Evolutionary conservation across 1,140 invertebrate genomes (phyloP).

Genomic region (Drosophila erecta): DNA sequence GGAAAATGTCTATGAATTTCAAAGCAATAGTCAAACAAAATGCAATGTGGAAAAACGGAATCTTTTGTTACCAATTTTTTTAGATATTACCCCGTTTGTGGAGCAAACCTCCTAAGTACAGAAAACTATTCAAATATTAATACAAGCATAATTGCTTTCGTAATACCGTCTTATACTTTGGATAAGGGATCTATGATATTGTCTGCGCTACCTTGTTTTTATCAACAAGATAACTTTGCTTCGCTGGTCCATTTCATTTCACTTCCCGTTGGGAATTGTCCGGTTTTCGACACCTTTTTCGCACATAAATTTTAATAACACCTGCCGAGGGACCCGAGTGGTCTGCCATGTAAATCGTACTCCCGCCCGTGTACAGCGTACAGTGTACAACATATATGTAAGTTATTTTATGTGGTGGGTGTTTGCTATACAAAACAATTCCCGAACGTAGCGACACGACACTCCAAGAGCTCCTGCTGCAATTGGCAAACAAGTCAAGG

Average conservation of each 20-base stretch:
- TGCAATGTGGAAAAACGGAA: no score
- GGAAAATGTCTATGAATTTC: no score
- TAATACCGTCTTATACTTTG: no score
- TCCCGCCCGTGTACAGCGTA: conserved; percentile 4
- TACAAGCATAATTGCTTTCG: no score
- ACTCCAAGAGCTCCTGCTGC: conserved; percentile 50
- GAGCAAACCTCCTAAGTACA: no score
- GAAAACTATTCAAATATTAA: no score
- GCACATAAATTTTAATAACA: conserved; percentile 81
- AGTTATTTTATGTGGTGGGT: conserved; percentile 31
- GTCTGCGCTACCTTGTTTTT: no score
- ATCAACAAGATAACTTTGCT: no score
- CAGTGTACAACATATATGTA: conserved; percentile 7
- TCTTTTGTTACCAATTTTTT: no score
- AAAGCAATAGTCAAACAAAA: no score
- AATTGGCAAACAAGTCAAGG: conserved; percentile 79
- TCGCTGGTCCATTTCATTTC: not conserved
- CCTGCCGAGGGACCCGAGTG: conserved; percentile 41
- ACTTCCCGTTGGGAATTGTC: conserved; percentile 26
- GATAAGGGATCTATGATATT: no score
- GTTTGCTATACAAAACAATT: conserved; percentile 72
- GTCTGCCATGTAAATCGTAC: conserved; percentile 31
- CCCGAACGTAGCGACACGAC: conserved; percentile 78
- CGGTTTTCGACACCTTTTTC: conserved; percentile 72
- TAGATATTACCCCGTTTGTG: no score